Conservation (phyloP, 2,797 vertebrate species). For the Xerus rutilus region DNA sequence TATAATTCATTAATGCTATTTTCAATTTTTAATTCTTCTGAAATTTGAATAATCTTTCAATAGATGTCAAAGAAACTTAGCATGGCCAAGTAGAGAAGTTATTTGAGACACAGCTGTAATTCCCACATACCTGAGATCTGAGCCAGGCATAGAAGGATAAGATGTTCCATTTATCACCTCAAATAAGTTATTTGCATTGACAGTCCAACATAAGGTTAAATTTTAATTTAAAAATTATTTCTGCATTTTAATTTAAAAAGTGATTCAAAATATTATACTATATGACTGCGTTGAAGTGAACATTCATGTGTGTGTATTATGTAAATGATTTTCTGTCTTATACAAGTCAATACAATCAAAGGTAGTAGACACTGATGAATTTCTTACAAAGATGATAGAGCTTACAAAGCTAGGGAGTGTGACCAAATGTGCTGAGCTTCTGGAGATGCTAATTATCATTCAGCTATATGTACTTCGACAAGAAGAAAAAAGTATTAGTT, state of each 20-base stretch:
- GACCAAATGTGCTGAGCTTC: background rate
- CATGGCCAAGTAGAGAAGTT: background rate
- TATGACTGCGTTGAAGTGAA: slow-evolving; percentile 1
- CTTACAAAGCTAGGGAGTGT: background rate
- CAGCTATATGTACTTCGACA: background rate
- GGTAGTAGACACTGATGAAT: slow-evolving; percentile 3
- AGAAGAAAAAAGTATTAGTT: slow-evolving; percentile 23
- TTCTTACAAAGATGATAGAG: background rate
- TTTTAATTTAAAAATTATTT: slow-evolving; percentile 41
- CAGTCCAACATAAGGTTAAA: background rate
- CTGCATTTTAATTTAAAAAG: slow-evolving; percentile 24
- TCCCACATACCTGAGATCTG: background rate
- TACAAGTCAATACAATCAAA: background rate
- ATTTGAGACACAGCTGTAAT: background rate
- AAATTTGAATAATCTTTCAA: slow-evolving; percentile 36
- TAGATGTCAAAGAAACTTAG: slow-evolving; percentile 15
- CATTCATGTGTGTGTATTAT: background rate
- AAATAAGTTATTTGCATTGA: background rate
- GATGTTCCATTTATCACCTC: background rate
- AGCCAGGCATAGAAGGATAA: background rate
- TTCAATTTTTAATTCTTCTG: slow-evolving; percentile 1
- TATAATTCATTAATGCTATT: slow-evolving; percentile 23
- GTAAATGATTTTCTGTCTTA: slow-evolving; percentile 6
- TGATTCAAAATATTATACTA: background rate
- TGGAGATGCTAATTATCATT: slow-evolving; percentile 16